Percentiles rank a stretch among this genome's conserved stretches.
Conservation (phyloP, 2,888 invertebrate genomes). For the Chloromyia formosa region DNA sequence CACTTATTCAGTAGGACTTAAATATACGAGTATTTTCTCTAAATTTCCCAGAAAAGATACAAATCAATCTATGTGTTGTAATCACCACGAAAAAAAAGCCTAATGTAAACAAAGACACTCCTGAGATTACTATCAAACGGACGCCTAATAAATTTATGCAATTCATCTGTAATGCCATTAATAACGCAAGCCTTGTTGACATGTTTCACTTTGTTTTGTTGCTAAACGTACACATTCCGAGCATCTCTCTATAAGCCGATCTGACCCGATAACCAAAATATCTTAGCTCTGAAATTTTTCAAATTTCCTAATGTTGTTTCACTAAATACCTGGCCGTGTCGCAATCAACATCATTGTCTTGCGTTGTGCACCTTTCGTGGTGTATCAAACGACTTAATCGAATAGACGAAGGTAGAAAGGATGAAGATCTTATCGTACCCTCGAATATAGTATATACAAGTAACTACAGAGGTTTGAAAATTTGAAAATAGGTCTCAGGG, state of each 20-base stretch:
- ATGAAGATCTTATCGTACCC: conserved; percentile 18
- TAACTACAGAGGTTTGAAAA: background rate
- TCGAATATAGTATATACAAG: background rate
- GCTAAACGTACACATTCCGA: background rate
- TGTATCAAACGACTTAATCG: background rate
- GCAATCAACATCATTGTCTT: background rate
- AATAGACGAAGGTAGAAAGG: background rate
- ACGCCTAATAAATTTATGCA: background rate
- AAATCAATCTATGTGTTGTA: no score
- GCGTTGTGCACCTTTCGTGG: background rate
- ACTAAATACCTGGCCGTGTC: conserved; percentile 13
- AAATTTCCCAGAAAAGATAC: no score
- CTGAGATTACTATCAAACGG: no score
- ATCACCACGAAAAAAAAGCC: no score
- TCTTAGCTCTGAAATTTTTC: conserved; percentile 4
- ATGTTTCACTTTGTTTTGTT: background rate
- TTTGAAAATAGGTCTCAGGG: conserved; percentile 6
- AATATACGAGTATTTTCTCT: no score
- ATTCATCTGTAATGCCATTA: background rate
- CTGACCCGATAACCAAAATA: background rate
- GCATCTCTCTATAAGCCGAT: background rate
- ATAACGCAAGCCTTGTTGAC: background rate
- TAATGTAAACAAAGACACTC: no score
- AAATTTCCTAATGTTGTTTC: conserved; percentile 11
- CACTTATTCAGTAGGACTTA: no score